A percentile compares a stretch with the other conserved stretches of the same genome.
phyloP scores from a whole-genome alignment of 2,888 invertebrate genomes.

The Macroteleia sp. region DNA sequence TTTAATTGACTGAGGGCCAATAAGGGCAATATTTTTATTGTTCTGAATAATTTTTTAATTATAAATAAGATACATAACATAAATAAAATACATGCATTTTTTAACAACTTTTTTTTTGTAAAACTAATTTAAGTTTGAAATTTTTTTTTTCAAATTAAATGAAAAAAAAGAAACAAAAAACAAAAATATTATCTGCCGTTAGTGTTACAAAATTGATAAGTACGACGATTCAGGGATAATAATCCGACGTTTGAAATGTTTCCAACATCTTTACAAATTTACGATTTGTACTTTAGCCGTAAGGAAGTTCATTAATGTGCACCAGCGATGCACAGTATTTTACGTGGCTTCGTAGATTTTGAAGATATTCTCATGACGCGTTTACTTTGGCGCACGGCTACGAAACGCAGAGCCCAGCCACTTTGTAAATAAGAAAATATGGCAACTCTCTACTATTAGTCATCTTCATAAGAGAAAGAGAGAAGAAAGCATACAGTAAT shows the following conservation, averaged over 20 bases:
- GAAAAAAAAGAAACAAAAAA: too few species aligned
- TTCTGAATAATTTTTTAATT: too few species aligned
- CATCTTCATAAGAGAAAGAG: slow-evolving; percentile 30
- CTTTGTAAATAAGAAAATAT: slow-evolving; percentile 60
- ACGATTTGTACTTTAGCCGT: slow-evolving; percentile 16
- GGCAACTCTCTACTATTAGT: slow-evolving; percentile 51
- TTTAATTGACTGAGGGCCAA: too few species aligned
- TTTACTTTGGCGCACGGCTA: slow-evolving; percentile 66
- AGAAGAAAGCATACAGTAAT: slow-evolving; percentile 15
- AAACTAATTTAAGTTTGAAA: too few species aligned
- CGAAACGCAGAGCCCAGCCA: slow-evolving; percentile 26
- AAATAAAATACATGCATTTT: too few species aligned
- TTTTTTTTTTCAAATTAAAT: too few species aligned
- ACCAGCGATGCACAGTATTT: slow-evolving; percentile 14
- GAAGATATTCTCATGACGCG: slow-evolving; percentile 51
- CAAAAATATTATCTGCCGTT: too few species aligned
- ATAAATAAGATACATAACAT: too few species aligned
- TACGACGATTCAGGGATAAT: not conserved
- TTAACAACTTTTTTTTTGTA: too few species aligned
- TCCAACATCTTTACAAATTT: slow-evolving; percentile 20
- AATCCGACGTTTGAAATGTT: slow-evolving; percentile 1
- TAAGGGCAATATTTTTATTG: too few species aligned
- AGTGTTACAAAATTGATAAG: slow-evolving; percentile 23
- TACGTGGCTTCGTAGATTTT: slow-evolving; percentile 39
- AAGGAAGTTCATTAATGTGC: slow-evolving; percentile 45